These are phyloP conservation scores for Ennomos fuscantarius DNA, from an alignment of 2,888 invertebrate genomes.

Conservation along the genomic window DNA sequence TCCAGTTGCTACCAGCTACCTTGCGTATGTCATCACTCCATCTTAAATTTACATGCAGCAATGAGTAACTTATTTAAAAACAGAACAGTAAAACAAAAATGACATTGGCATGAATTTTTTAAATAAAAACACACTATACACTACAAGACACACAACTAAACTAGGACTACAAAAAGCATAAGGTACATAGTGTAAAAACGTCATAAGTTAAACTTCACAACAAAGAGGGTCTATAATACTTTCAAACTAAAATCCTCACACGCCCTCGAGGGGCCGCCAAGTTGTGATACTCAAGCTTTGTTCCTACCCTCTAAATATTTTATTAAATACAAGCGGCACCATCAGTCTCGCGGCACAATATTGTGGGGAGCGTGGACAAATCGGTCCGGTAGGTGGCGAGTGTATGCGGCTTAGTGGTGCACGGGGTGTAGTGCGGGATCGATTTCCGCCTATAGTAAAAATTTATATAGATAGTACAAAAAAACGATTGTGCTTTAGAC, in stretches of 20 bases:
- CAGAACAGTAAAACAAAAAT: too few species aligned
- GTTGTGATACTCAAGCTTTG: constrained; percentile 45
- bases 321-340: constrained; percentile 66
- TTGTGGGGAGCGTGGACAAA: constrained; percentile 67
- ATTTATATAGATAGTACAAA: too few species aligned
- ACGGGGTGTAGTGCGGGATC: constrained; percentile 32
- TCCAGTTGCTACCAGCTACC: too few species aligned
- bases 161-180: not conserved
- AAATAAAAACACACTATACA: too few species aligned
- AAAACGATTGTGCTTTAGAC: not conserved
- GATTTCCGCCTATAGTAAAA: constrained; percentile 34
- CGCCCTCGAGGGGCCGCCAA: constrained; percentile 28
- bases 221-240: not conserved
- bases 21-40: too few species aligned
- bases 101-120: too few species aligned
- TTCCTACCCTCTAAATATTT: constrained; percentile 63
- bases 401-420: constrained; percentile 18
- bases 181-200: too few species aligned
- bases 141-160: too few species aligned
- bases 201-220: constrained; percentile 1
- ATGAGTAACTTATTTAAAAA: too few species aligned
- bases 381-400: constrained; percentile 54
- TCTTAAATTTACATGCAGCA: too few species aligned
- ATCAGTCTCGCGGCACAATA: constrained; percentile 73
- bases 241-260: constrained; percentile 24